Evolutionary conservation across 2,888 invertebrate species (phyloP).

Genomic region (Argynnis bischoffii): DNA sequence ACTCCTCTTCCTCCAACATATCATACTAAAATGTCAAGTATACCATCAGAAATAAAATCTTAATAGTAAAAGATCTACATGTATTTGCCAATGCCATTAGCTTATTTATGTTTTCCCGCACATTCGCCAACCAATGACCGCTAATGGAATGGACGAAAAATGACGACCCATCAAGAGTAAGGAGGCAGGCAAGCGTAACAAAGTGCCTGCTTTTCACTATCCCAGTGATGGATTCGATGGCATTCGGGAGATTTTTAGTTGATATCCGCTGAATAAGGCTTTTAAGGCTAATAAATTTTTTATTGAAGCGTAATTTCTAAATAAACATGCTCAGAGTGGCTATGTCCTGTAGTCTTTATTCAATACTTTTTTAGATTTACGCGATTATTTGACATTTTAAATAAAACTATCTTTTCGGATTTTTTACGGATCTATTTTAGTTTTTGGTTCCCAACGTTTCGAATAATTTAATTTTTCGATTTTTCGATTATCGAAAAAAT

Average conservation of each 20-base stretch:
- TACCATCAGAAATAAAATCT: not conserved
- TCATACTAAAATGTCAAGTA: not conserved
- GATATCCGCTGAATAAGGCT: constrained; percentile 9
- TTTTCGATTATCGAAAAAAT: too few relatives aligned
- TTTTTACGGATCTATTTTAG: too few relatives aligned
- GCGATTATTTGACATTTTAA: too few relatives aligned
- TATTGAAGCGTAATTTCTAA: not conserved
- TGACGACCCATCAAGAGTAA: constrained; percentile 46
- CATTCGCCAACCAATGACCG: constrained; percentile 37
- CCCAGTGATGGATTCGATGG: constrained; percentile 34
- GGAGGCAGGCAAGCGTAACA: constrained; percentile 37
- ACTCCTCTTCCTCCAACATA: not conserved
- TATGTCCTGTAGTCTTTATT: too few relatives aligned
- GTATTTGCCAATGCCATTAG: constrained; percentile 22
- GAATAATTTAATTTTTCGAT: too few relatives aligned
- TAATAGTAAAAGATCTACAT: not conserved
- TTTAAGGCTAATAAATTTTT: constrained; percentile 17
- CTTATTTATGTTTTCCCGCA: constrained; percentile 28
- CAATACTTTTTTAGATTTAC: too few relatives aligned
- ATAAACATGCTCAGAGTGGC: too few relatives aligned
- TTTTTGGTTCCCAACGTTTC: too few relatives aligned
- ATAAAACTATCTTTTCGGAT: too few relatives aligned
- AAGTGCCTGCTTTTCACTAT: constrained; percentile 38
- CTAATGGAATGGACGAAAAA: constrained; percentile 46
- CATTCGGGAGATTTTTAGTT: constrained; percentile 22